phyloP scores from a whole-genome alignment of 2,113 vertebrate genomes.

The Thunnus thynnus region DNA sequence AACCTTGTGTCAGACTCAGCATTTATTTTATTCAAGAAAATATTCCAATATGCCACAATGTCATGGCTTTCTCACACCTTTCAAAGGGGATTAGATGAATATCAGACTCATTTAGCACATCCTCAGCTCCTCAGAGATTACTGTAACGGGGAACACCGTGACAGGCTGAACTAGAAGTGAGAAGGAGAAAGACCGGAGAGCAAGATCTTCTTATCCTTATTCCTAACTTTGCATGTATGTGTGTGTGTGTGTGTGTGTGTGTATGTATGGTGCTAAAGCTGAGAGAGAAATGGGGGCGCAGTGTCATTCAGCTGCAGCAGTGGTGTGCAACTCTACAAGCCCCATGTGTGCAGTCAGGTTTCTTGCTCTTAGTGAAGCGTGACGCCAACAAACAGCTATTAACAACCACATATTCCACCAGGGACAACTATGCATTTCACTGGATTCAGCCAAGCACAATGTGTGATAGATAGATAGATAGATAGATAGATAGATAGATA shows the following conservation, averaged over 20 bases:
- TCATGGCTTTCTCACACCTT: constrained; percentile 17
- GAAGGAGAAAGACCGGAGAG: constrained; percentile 3
- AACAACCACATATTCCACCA: constrained; percentile 22
- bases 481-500: too few relatives aligned
- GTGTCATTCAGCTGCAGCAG: constrained; percentile 25
- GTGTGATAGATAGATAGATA: background rate
- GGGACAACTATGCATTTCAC: constrained; percentile 16
- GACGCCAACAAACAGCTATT: constrained; percentile 53
- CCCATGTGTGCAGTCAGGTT: constrained; percentile 26
- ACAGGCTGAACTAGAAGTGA: background rate
- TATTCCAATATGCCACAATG: background rate
- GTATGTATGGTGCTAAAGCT: constrained; percentile 4
- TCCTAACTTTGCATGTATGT: constrained; percentile 9
- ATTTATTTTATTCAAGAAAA: background rate
- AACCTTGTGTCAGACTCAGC: constrained; percentile 8
- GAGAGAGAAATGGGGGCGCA: background rate
- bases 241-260: background rate
- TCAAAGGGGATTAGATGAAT: constrained; percentile 25
- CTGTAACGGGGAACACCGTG: background rate
- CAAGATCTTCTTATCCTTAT: background rate
- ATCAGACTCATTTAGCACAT: constrained; percentile 28
- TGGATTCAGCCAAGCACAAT: background rate
- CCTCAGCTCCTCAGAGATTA: constrained; percentile 24
- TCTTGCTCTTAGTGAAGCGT: constrained; percentile 35
- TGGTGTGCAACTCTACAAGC: background rate